Evolutionary conservation across 2,888 invertebrate genomes (phyloP).

Genomic region (Elmis aenea): DNA sequence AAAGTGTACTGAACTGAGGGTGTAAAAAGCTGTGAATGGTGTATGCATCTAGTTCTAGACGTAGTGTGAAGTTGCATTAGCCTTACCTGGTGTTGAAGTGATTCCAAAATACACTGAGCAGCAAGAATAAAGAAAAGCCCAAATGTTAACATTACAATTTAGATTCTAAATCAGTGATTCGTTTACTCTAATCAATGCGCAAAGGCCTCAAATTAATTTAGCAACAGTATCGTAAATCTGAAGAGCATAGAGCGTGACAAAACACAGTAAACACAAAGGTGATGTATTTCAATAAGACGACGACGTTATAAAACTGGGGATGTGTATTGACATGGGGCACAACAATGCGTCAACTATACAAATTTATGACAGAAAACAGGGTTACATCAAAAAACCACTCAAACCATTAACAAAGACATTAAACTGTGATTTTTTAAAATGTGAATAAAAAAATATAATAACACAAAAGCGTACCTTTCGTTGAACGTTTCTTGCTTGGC

Average conservation of each 20-base stretch:
- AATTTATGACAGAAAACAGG: conserved; percentile 34
- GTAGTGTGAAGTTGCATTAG: conserved; percentile 24
- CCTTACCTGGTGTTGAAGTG: conserved; percentile 99
- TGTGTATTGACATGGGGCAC: conserved; percentile 72
- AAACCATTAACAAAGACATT: conserved; percentile 13
- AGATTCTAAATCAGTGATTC: conserved; percentile 3
- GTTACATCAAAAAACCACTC: conserved; percentile 31
- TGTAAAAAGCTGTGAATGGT: too few relatives aligned
- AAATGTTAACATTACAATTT: conserved; percentile 18
- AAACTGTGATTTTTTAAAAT: conserved; percentile 1
- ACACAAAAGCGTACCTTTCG: conserved; percentile 71
- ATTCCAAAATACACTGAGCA: conserved; percentile 98
- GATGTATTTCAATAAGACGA: conserved; percentile 1
- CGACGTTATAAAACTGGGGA: conserved; percentile 47
- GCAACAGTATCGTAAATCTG: not conserved
- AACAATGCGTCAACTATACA: conserved; percentile 61
- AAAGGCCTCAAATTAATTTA: conserved; percentile 1
- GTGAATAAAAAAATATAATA: conserved; percentile 9
- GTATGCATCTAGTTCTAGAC: too few relatives aligned
- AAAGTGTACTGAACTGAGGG: too few relatives aligned
- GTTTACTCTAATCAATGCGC: conserved; percentile 1
- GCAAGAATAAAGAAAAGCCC: conserved; percentile 52
- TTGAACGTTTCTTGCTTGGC: conserved; percentile 94
- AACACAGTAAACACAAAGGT: not conserved
- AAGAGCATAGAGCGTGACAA: not conserved